Conservation (phyloP, 37 sponge, comb jelly and placozoan species). For the Chondrosia reniformis region DNA sequence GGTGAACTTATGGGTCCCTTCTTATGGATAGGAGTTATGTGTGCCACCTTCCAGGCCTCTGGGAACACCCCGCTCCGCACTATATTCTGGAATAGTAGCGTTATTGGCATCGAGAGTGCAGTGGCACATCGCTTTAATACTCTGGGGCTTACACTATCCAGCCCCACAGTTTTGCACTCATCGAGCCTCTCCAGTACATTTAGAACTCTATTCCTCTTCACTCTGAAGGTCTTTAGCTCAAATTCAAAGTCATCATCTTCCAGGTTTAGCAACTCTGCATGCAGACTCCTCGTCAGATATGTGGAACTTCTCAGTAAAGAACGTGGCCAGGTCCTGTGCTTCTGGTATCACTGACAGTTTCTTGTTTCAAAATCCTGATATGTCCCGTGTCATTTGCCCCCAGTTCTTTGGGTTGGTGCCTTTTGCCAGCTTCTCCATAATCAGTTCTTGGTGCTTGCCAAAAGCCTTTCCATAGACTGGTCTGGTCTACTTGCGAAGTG, state of each 20-base stretch:
- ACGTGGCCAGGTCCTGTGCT: conserved; percentile 7
- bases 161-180: background rate
- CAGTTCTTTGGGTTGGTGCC: conserved; percentile 11
- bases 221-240: background rate
- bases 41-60: conserved; percentile 8
- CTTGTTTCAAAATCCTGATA: background rate
- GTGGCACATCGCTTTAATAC: conserved; percentile 14
- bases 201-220: background rate
- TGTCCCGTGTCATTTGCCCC: conserved; percentile 21
- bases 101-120: conserved; percentile 1
- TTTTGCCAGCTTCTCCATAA: conserved; percentile 20
- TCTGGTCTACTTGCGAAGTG: conserved; percentile 4
- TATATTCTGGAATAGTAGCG: conserved; percentile 5
- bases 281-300: conserved; percentile 18
- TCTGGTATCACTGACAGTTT: background rate
- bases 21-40: conserved; percentile 10
- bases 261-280: background rate
- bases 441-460: background rate
- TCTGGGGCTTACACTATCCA: conserved; percentile 14
- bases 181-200: background rate
- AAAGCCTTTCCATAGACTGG: background rate
- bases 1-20: conserved; percentile 14
- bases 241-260: background rate
- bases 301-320: conserved; percentile 13
- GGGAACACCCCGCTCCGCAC: conserved; percentile 19